Percentiles rank a stretch among this genome's conserved stretches.
Evolutionary conservation across 2,113 vertebrate species (phyloP).

Genomic region (Ellobius talpinus): DNA sequence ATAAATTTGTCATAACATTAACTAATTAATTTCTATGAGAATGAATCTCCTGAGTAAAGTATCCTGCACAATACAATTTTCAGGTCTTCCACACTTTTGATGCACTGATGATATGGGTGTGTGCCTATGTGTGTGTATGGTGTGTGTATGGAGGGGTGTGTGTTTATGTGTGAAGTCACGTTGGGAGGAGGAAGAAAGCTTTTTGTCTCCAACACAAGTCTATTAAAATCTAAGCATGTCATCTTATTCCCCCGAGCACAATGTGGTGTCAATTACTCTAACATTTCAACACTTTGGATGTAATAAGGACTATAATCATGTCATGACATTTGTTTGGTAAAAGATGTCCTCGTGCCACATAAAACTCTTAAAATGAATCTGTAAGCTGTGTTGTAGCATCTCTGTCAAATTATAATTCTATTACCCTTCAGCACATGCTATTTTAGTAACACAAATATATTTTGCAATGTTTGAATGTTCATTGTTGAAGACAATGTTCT

Average conservation of each 20-base stretch:
- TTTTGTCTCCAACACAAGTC: not conserved
- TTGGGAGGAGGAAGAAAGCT: not conserved
- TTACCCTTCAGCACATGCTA: not conserved
- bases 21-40: not conserved
- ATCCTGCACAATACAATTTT: not conserved
- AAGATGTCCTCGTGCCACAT: not conserved
- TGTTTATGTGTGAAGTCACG: not conserved
- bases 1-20: not conserved
- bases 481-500: too few relatives aligned
- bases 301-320: slow-evolving; percentile 37
- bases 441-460: slow-evolving; percentile 17
- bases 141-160: not conserved
- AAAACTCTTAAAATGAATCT: slow-evolving; percentile 42
- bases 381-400: not conserved
- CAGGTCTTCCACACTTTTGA: not conserved
- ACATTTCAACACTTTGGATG: not conserved
- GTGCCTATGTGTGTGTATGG: too few relatives aligned
- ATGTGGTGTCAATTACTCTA: slow-evolving; percentile 52
- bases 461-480: slow-evolving; percentile 5
- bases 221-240: not conserved
- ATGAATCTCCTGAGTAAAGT: not conserved
- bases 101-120: not conserved
- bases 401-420: slow-evolving; percentile 37
- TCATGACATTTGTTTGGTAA: slow-evolving; percentile 33
- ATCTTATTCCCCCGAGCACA: not conserved